phyloP scores from a whole-genome alignment of 2,797 vertebrate species.

The Meda fulgida region DNA sequence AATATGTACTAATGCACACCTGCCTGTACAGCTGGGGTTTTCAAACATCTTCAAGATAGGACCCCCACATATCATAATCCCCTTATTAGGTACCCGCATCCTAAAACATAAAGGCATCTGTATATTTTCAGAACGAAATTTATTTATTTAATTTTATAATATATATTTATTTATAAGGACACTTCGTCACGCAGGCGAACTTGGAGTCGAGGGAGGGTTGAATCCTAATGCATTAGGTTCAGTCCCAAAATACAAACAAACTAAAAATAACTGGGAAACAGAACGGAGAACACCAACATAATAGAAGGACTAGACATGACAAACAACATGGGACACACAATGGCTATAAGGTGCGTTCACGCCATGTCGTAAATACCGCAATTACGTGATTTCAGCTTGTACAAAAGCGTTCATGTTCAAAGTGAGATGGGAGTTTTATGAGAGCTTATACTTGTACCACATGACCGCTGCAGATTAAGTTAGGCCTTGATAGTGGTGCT shows the following conservation, averaged over 20 bases:
- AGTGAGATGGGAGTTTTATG: too few relatives aligned
- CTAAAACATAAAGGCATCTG: neutral
- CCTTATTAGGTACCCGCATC: neutral
- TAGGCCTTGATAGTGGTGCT: neutral
- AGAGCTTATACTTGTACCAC: neutral
- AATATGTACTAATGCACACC: neutral
- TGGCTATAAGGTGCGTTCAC: neutral
- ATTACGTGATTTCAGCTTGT: neutral
- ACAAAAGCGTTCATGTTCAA: too few relatives aligned
- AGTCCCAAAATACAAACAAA: too few relatives aligned
- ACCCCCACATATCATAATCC: neutral
- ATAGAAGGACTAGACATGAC: neutral
- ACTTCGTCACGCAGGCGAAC: neutral
- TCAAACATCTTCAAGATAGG: neutral
- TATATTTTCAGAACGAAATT: neutral
- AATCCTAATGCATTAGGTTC: too few relatives aligned
- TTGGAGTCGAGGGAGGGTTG: neutral
- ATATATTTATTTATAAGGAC: neutral
- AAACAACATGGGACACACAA: neutral
- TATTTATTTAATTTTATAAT: neutral
- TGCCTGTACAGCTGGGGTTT: neutral
- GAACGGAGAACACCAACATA: neutral
- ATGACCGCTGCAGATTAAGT: neutral
- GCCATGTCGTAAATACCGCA: neutral
- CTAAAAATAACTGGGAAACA: too few relatives aligned